Percentiles rank a stretch among this genome's conserved stretches.
These are phyloP conservation scores for Biston stratarius DNA, from an alignment of 2,888 invertebrate genomes.

Conservation along the genomic window DNA sequence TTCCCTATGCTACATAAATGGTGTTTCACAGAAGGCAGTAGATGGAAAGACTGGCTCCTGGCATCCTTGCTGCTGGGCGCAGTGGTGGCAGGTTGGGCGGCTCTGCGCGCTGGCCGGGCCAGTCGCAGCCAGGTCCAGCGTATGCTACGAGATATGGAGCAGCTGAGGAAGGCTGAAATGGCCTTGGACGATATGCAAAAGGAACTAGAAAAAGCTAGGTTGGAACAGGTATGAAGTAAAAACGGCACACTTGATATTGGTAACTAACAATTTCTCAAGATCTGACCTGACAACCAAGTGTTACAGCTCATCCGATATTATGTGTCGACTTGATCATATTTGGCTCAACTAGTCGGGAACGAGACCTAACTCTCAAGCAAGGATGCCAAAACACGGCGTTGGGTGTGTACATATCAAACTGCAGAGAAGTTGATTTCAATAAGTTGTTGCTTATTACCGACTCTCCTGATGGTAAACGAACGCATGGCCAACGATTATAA, in stretches of 20 bases:
- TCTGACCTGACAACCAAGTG: no score
- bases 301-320: no score
- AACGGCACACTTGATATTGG: background rate
- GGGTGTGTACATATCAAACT: no score
- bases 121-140: constrained; percentile 94
- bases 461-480: no score
- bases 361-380: no score
- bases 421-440: no score
- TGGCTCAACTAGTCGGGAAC: no score
- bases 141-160: constrained; percentile 98
- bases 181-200: constrained; percentile 94
- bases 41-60: constrained; percentile 96
- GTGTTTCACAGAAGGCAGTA: constrained; percentile 88
- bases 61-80: constrained; percentile 94
- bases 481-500: no score
- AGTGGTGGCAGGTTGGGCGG: constrained; percentile 96
- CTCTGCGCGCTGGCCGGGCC: constrained; percentile 95
- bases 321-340: no score
- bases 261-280: no score
- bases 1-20: constrained; percentile 26
- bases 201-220: constrained; percentile 93
- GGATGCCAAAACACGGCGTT: no score
- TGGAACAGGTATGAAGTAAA: constrained; percentile 87
- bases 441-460: no score
- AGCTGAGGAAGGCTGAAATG: constrained; percentile 95